Conservation (phyloP, 2,113 vertebrate genomes). For the Pomatostomus ruficeps region DNA sequence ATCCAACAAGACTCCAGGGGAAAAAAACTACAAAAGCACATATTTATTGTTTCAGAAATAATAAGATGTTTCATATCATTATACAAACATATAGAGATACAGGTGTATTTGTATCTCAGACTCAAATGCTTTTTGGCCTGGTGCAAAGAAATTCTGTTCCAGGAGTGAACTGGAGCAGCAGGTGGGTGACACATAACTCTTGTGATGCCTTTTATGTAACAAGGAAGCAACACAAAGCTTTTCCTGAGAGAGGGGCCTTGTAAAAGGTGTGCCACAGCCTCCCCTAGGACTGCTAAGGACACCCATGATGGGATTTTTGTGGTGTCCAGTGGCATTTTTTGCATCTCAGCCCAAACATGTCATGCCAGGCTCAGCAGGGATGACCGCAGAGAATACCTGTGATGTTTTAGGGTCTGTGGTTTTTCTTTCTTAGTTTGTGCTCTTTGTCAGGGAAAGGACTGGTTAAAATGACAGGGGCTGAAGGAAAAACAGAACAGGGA, state of each 20-base stretch:
- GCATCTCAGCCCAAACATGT: background rate
- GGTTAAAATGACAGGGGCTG: background rate
- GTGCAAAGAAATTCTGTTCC: background rate
- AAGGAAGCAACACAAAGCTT: background rate
- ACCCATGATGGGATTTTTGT: background rate
- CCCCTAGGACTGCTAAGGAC: background rate
- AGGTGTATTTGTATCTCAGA: background rate
- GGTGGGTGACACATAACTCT: fast-evolving
- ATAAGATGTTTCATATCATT: background rate
- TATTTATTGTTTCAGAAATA: background rate
- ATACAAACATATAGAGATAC: background rate
- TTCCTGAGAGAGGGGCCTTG: background rate
- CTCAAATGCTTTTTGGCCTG: background rate
- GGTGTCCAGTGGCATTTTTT: background rate
- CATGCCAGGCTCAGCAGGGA: background rate
- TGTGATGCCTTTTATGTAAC: background rate
- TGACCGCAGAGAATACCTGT: background rate
- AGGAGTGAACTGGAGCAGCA: background rate
- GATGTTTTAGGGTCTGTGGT: background rate
- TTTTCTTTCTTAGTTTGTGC: background rate
- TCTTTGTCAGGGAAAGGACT: background rate
- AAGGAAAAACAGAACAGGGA: background rate
- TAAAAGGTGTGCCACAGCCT: background rate
- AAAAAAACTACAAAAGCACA: background rate
- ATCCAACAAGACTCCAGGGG: background rate